Percentiles rank a stretch among this genome's conserved stretches.
Conservation (phyloP, 2,888 invertebrate genomes). For the Dysmachus trigonus region DNA sequence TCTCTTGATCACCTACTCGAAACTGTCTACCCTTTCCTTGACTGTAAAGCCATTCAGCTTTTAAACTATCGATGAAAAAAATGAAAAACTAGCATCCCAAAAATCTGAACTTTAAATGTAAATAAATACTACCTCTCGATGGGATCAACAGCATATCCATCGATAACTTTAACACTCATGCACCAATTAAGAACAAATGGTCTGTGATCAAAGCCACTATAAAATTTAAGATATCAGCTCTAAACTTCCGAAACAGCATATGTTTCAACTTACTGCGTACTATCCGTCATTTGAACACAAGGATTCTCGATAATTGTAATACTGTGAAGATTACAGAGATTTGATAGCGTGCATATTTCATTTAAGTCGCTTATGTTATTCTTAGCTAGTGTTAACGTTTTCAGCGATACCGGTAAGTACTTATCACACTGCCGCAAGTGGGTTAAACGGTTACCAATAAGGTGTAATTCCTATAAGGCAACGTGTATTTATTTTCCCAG, state of each 20-base stretch:
- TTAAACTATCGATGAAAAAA: constrained; percentile 70
- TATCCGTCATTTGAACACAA: constrained; percentile 81
- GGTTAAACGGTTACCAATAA: constrained; percentile 86
- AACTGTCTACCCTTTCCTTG: constrained; percentile 92
- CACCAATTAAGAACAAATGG: constrained; percentile 95
- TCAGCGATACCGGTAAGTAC: constrained; percentile 79
- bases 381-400: constrained; percentile 79
- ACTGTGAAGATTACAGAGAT: constrained; percentile 79
- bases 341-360: constrained; percentile 83
- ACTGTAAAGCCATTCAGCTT: constrained; percentile 95
- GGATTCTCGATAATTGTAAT: constrained; percentile 89
- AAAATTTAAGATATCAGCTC: constrained; percentile 50
- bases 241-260: not conserved
- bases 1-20: constrained; percentile 83
- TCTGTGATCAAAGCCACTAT: constrained; percentile 88
- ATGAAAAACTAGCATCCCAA: constrained; percentile 52
- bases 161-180: constrained; percentile 84
- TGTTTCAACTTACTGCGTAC: constrained; percentile 71
- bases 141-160: constrained; percentile 88
- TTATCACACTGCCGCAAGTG: constrained; percentile 84
- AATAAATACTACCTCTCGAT: constrained; percentile 75
- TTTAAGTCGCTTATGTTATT: constrained; percentile 87
- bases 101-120: not conserved
- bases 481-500: not conserved
- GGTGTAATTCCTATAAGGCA: constrained; percentile 75